Evolutionary conservation across 2,113 vertebrate species (phyloP).

Genomic region (Epinephelus moara): DNA sequence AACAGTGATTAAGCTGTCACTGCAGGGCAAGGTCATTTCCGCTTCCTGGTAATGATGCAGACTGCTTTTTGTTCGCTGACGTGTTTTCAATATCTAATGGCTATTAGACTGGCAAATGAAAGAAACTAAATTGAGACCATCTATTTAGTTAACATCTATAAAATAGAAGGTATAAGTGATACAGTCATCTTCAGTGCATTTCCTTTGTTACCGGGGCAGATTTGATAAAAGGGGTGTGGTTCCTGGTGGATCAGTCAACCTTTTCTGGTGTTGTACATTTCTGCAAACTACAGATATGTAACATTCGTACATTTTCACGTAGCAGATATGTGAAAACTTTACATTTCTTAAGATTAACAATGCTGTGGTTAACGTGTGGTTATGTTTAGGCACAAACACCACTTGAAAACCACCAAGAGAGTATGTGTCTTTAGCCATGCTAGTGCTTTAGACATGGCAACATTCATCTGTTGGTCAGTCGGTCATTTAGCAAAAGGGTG

Average conservation of each 20-base stretch:
- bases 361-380: no score
- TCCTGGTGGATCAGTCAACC: neutral
- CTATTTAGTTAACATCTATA: neutral
- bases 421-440: neutral
- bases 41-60: slow-evolving; percentile 38
- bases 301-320: no score
- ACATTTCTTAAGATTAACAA: no score
- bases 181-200: neutral
- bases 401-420: no score
- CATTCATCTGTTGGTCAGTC: no score
- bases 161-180: neutral
- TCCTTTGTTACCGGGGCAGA: neutral
- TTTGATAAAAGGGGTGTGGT: neutral
- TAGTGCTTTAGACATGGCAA: no score
- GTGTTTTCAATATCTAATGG: slow-evolving; percentile 48
- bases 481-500: no score
- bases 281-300: no score
- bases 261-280: no score
- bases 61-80: slow-evolving; percentile 35
- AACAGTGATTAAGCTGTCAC: slow-evolving; percentile 70
- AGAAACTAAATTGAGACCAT: slow-evolving; percentile 32
- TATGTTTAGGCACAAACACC: no score
- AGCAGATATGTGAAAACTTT: no score
- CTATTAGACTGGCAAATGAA: slow-evolving; percentile 13
- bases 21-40: slow-evolving; percentile 54